Percentiles rank a stretch among this genome's conserved stretches.
These are phyloP conservation scores for Protodeltote pygarga DNA, from an alignment of 2,888 invertebrate species.

Conservation along the genomic window DNA sequence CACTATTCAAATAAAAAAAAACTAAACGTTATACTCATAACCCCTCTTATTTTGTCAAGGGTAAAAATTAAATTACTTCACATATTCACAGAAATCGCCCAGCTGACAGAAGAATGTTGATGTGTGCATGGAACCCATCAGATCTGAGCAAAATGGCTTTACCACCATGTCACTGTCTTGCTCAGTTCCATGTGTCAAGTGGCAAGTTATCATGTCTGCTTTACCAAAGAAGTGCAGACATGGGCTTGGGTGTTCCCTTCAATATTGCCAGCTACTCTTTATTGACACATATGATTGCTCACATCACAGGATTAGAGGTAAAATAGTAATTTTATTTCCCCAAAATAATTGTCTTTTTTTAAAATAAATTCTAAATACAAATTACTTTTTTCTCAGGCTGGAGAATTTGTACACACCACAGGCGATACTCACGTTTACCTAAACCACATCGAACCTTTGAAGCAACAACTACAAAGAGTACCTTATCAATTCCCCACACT, in stretches of 20 bases:
- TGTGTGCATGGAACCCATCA: conserved; percentile 98
- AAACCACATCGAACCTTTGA: conserved; percentile 95
- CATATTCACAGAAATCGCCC: conserved; percentile 89
- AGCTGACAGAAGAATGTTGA: conserved; percentile 94
- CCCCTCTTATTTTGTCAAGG: no score
- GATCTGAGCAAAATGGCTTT: conserved; percentile 97
- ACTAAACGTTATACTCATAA: no score
- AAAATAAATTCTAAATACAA: background rate
- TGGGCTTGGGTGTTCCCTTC: conserved; percentile 99
- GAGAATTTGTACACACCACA: conserved; percentile 97
- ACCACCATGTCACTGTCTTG: conserved; percentile 98
- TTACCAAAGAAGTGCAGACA: conserved; percentile 98
- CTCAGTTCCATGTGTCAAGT: conserved; percentile 96
- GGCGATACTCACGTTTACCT: conserved; percentile 98
- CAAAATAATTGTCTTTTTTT: background rate
- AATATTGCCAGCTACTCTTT: conserved; percentile 99
- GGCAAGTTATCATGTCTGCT: conserved; percentile 96
- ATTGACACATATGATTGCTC: conserved; percentile 98
- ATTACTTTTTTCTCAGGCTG: conserved; percentile 86
- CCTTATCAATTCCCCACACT: conserved; percentile 95
- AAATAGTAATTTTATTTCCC: background rate
- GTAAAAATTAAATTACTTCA: no score
- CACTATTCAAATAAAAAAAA: no score
- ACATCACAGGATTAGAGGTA: conserved; percentile 95
- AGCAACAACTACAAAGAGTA: conserved; percentile 91